These are phyloP conservation scores for Syrphus vitripennis DNA, from an alignment of 2,888 invertebrate genomes.

Conservation along the genomic window DNA sequence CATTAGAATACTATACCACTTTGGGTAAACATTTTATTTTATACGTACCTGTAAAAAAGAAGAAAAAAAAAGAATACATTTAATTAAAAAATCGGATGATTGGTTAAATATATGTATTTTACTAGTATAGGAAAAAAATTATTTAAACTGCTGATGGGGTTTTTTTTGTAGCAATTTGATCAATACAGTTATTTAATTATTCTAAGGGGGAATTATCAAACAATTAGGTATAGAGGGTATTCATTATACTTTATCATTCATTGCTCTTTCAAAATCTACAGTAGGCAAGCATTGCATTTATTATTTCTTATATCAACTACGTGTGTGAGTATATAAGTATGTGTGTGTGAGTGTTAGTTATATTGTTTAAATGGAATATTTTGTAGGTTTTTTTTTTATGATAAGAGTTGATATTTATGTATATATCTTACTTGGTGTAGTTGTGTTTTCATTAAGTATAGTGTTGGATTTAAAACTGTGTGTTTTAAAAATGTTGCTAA, in stretches of 20 bases:
- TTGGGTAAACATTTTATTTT: neutral
- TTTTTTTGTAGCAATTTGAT: neutral
- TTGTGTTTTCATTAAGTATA: neutral
- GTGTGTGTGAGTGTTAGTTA: neutral
- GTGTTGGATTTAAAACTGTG: neutral
- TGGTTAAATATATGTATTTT: neutral
- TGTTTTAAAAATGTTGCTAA: neutral
- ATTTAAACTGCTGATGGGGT: neutral
- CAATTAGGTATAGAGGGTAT: too few relatives aligned
- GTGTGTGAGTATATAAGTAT: neutral
- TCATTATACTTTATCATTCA: neutral
- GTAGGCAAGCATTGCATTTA: conserved; percentile 17
- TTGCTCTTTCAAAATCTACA: conserved; percentile 1
- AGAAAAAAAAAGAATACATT: neutral
- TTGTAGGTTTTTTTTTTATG: neutral
- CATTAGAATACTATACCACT: neutral
- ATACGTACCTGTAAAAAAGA: conserved; percentile 64
- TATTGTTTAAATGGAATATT: neutral
- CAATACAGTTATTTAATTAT: neutral
- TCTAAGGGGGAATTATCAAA: neutral
- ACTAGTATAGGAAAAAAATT: neutral
- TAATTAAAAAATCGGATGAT: neutral
- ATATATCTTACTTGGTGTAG: conserved; percentile 32
- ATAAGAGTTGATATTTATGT: neutral
- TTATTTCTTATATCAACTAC: neutral